Conservation (phyloP, 1,140 invertebrate species). For the Notospermus geniculatus region DNA sequence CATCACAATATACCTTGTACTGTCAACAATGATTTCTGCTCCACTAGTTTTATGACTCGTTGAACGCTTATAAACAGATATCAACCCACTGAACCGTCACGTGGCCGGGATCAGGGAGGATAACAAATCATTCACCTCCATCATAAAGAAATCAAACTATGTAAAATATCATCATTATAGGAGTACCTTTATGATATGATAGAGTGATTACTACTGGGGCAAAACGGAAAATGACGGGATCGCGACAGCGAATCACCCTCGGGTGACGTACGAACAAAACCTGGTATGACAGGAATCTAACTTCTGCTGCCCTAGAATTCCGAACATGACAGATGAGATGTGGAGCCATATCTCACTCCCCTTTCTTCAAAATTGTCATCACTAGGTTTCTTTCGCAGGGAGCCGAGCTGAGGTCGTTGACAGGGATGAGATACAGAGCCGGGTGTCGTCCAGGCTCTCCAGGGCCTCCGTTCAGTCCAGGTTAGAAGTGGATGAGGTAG, state of each 20-base stretch:
- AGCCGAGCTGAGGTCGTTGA: constrained; percentile 35
- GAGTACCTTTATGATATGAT: too few species aligned
- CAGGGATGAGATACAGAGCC: constrained; percentile 22
- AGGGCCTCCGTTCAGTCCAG: constrained; percentile 40
- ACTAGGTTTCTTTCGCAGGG: constrained; percentile 41
- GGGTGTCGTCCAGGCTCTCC: constrained; percentile 36
- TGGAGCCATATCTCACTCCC: not conserved
- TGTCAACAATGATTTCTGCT: too few species aligned
- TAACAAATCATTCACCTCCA: too few species aligned
- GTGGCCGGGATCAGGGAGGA: too few species aligned
- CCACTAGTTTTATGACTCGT: too few species aligned
- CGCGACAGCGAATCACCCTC: not conserved
- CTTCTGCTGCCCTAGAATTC: not conserved
- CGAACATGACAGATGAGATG: not conserved
- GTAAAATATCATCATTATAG: too few species aligned
- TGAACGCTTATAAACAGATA: too few species aligned
- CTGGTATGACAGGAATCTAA: not conserved
- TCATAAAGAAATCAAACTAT: too few species aligned
- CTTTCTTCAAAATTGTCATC: too few species aligned
- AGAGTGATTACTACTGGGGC: not conserved
- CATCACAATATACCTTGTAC: too few species aligned
- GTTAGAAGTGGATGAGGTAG: constrained; percentile 49
- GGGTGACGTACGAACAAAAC: not conserved
- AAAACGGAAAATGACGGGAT: not conserved
- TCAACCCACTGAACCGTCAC: too few species aligned